Base-by-base conservation (phyloP, 1,140 invertebrate genomes). In the Lutraria rhynchaena region DNA sequence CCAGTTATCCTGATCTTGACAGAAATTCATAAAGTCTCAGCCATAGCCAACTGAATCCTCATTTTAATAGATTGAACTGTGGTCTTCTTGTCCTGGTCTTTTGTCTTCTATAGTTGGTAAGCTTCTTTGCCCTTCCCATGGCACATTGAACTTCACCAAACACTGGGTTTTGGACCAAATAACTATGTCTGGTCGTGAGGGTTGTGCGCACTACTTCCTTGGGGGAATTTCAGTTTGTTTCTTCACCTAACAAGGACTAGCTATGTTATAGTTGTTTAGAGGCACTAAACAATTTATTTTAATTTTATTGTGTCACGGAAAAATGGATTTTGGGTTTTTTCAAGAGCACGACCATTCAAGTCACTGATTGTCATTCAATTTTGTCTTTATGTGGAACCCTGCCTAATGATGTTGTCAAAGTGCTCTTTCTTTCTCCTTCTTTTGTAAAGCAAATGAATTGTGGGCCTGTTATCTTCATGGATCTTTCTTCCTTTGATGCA, bases 11-110 rank as follows among this genome's bases (percentile, higher is more conserved):
- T n/a, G n/a, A n/a, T n/a, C n/a, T n/a, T n/a, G n/a, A n/a, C n/a
- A n/a, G n/a, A n/a, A n/a, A n/a, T 58, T 58, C 65, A 60, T 70
- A 33, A 44, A 9, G 51, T 51, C 35, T 15, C 46, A 77, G 67
- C 65, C 63, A 73, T 35, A 83, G 51, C 82, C 58, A 78, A 58
- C 75, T 69, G 17, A 55, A 78, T 55, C 4, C 57, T 63, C 49
- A 61, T 29, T 78, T 44, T 53, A 35, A 41, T 27, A 57, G 70
- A 31, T 15, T 70, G 17, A 1, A 29, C 31, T 24, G 41, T 49
- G 13, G 46, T 82, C 15, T 76, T 82, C 13, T 44, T 27, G 5
- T 74, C 58, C 60, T 65, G 29, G 49, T 75, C 73, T 74, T 44
- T 80, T 22, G n/a, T 17, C 2, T n/a, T 57, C 35, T 80, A 67